Base-by-base conservation (phyloP, 2,797 vertebrate species). In the Amniataba percoides region DNA sequence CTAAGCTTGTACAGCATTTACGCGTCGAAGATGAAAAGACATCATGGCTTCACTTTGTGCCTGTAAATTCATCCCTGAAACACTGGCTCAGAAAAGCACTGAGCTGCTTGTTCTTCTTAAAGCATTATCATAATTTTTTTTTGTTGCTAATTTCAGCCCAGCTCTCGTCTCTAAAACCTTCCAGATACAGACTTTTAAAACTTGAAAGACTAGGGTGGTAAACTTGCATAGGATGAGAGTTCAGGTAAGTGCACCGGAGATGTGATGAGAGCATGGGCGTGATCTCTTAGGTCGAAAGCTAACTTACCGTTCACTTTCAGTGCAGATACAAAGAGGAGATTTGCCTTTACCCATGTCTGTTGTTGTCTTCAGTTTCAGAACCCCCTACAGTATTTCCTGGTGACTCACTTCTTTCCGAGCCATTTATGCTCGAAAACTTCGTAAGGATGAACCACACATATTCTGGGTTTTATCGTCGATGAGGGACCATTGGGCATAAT, bases 401-500 rank as follows among this genome's bases (percentile, higher is more conserved):
- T 87, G 85, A 83, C 80, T 90, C 90, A 86, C 72, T 90, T 83
- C 81, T 92, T 87, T 91, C 87, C 56, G 12, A 86, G 68, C 69
- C 86, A 86, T 88, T 93, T 90, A 62, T 88, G 80, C 87, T 90
- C 68, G 68, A 80, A 89, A 92, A 86, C 88, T 73, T 90, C 83
- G 75, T 71, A 71, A 80, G 87, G 86, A 90, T 67, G 82, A 91
- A 85, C 78, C 48, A 74, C 74, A 85, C 80, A 87, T 82, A 88
- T 89, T 89, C 58, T 56, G 69, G 60, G 72, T 88, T 94, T 93
- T 93, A 94, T 91, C 18, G 87, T 78, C 85, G 64, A 92, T 77
- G 68, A 70, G 89, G 93, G 92, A 89, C 91, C 89, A 93, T 93
- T 93, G 88, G 86, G 91, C 89, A 84, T 93, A 94, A 94, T 93